Evolutionary conservation across 2,113 vertebrate genomes (phyloP), one percentile per base, ranked within the genome.

Genomic region (Lepidiolamprologus cunningtoni): DNA sequence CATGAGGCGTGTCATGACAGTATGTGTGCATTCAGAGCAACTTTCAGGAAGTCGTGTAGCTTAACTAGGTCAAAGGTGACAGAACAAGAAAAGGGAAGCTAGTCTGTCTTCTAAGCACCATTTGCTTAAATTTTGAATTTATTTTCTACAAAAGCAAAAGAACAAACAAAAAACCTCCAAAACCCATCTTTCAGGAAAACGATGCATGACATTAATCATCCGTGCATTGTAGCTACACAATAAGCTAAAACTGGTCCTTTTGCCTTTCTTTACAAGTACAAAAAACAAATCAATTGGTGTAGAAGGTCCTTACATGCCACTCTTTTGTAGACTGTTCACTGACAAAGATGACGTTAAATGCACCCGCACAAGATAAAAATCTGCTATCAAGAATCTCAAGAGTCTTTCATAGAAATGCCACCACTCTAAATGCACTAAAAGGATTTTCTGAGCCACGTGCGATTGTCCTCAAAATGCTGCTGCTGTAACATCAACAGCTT

Each of bases 51-150:
- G 54, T 54, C 3, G 7, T 16, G 37, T 13, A 86, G 42, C 28
- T 19, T 45, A 94, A 94, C 90, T 95, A 92, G 95, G 95, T 92
- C 91, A 96, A 95, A 96, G 94, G 94, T 96, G 81, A 95, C 54
- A 4, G 19, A 85, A 85, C 73, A 66, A 85, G 26, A 37, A 50
- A 31, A 8, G 23, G 16, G 71, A 76, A 28, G 9, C 14, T 31
- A 76, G 71, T 47, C 23, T 5, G 37, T 57, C 33, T 55, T 26
- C 23, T 19, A 31, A 61, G 37, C 7, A 12, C 40, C 37, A 61
- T 28, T 61, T 14, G 45, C 16, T 31, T 28, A 6, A 31, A 78
- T 52, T 50, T 19, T 13, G 7, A 13, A 78, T 78, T 28, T 12
- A 47, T 50, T 31, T 50, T 31, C 23, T 31, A 50, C 26, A 78